Evolutionary conservation across 1,140 invertebrate species (phyloP), one percentile per base, ranked within the genome.

Genomic region (Macrosteles quadrilineatus): DNA sequence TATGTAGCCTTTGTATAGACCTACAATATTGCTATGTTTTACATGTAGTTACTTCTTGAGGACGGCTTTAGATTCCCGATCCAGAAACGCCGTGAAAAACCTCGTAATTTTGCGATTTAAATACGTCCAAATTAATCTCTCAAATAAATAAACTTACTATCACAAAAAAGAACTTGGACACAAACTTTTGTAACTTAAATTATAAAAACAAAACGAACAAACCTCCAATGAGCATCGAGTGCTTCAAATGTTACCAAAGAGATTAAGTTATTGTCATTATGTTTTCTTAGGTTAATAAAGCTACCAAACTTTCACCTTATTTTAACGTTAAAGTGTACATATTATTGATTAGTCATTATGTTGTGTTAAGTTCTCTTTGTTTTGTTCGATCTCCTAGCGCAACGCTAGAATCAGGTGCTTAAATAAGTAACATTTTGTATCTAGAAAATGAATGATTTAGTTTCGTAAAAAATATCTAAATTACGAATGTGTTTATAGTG

Each of bases 361-460:
- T 50, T 50, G 14, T 50, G 47, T 50, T 50, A 9, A 19, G n/a
- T 50, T 50, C 3, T 50, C 4, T 21, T 19, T 3, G 4, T 21
- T 19, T 50, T 50, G 47, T 50, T 50, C n/a, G 14, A 50, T 50
- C 47, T 50, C 9, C 21, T 59, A 59, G 55, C 25, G 12, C 2
- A 25, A 25, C 12, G 55, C 55, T 59, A 59, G 47, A 27, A 29
- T 25, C 4, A 59, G 55, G 55, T 59, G 55, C 55, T 59, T 25
- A 59, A 59, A 27, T 25, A 29, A 21, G 25, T 21, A 9, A 27
- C 21, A 25, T 59, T 59, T 59, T 59, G 23, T 59, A 59, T 29
- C 3, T 59, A 59, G 21, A 59, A 6, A 59, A 11, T 59, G 12
- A 11, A 59, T 59, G 27, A 21, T 59, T 59, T 59, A 14, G 23